A percentile compares a stretch with the other conserved stretches of the same genome.
Evolutionary conservation across 2,888 invertebrate species (phyloP).

Genomic region (Capitulum mitella): DNA sequence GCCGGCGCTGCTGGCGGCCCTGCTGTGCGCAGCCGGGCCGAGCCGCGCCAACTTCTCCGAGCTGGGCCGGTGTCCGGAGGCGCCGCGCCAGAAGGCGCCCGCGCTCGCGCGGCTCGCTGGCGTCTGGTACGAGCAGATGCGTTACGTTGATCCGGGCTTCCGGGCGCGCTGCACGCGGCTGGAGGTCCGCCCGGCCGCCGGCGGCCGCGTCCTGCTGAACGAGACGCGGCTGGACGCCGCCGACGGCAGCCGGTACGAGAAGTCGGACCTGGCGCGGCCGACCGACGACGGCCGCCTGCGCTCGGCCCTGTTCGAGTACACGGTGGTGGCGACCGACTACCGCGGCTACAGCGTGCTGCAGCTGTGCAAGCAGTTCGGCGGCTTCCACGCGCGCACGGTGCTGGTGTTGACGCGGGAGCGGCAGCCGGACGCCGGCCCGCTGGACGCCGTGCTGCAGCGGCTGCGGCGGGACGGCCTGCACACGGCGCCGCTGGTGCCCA

Average conservation of each 20-base stretch:
- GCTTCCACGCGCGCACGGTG: neutral
- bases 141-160: neutral
- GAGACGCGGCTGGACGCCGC: neutral
- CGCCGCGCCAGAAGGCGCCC: neutral
- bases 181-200: neutral
- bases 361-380: neutral
- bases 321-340: neutral
- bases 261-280: neutral
- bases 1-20: neutral
- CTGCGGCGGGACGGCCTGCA: neutral
- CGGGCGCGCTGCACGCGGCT: neutral
- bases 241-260: neutral
- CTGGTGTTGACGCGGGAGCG: neutral
- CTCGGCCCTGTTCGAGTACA: neutral
- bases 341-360: neutral
- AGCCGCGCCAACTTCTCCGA: neutral
- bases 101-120: neutral
- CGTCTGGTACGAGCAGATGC: slow-evolving; percentile 11
- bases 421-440: neutral
- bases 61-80: neutral
- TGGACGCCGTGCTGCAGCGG: neutral
- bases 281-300: neutral
- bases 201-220: neutral
- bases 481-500: neutral
- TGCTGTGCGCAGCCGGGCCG: neutral